Evolutionary conservation across 2,888 invertebrate species (phyloP).

Genomic region (Vesta saturnalis): DNA sequence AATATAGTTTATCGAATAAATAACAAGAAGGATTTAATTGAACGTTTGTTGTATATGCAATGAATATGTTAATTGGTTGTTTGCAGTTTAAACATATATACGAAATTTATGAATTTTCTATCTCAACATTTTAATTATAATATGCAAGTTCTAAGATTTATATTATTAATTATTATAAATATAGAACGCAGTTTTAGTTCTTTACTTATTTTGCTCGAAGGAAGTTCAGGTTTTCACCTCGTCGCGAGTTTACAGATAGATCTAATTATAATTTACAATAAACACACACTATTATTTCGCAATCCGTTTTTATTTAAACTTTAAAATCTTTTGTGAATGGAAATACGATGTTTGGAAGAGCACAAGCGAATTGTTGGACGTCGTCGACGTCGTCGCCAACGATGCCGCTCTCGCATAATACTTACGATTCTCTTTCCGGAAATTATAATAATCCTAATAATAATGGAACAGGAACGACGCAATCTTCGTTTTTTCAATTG

Average conservation of each 20-base stretch:
- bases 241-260: not conserved
- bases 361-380: conserved; percentile 21
- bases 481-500: conserved; percentile 36
- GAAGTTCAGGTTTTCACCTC: not conserved
- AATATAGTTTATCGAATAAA: conserved; percentile 55
- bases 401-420: not conserved
- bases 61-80: conserved; percentile 25
- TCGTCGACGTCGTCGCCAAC: conserved; percentile 17
- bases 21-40: conserved; percentile 34
- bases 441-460: too few species aligned
- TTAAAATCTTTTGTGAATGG: not conserved
- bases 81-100: conserved; percentile 25
- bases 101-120: conserved; percentile 37
- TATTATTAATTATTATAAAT: conserved; percentile 61
- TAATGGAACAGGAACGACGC: conserved; percentile 10
- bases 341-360: conserved; percentile 23
- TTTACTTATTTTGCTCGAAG: conserved; percentile 1
- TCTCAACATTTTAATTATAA: conserved; percentile 38
- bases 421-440: conserved; percentile 15
- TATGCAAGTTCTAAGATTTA: conserved; percentile 52
- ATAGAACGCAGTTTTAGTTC: conserved; percentile 49
- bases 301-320: not conserved
- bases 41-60: conserved; percentile 17
- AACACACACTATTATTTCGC: too few species aligned
- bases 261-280: not conserved